Evolutionary conservation across 2,113 vertebrate genomes (phyloP).

Genomic region (Hymenochirus boettgeri): DNA sequence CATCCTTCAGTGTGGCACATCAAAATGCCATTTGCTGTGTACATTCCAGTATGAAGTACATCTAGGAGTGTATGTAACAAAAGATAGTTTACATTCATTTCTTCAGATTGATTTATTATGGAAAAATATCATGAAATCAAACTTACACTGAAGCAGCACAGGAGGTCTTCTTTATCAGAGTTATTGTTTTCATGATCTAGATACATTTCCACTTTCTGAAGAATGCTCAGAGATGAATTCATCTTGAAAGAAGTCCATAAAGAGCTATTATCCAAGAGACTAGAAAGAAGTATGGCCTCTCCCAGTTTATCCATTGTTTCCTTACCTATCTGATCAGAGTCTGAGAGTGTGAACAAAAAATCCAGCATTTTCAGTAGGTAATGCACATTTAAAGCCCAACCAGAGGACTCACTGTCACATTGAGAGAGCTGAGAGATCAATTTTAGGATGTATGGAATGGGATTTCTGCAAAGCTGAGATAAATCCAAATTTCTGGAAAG

Average conservation of each 20-base stretch:
- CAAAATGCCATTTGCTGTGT: too few species aligned
- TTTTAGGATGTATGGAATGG: conserved; percentile 64
- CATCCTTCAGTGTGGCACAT: too few species aligned
- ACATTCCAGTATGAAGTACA: too few species aligned
- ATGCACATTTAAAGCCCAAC: conserved; percentile 62
- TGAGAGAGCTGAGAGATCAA: conserved; percentile 64
- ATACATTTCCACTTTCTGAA: conserved; percentile 71
- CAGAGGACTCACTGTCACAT: conserved; percentile 64
- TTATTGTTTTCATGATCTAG: conserved; percentile 63
- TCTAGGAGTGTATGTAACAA: too few species aligned
- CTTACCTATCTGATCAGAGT: conserved; percentile 62
- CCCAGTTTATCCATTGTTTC: conserved; percentile 71
- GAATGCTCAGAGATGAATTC: conserved; percentile 67
- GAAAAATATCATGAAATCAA: not conserved
- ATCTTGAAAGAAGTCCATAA: conserved; percentile 71
- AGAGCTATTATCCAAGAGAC: conserved; percentile 78
- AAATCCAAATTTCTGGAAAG: conserved; percentile 64
- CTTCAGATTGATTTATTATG: too few species aligned
- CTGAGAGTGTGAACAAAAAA: conserved; percentile 69
- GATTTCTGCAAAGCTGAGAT: conserved; percentile 71
- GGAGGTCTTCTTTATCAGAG: conserved; percentile 69
- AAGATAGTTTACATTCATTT: too few species aligned
- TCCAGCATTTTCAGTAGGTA: conserved; percentile 76
- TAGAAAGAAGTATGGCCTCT: conserved; percentile 83
- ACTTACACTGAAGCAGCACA: conserved; percentile 85